Conservation (phyloP, 2,888 invertebrate species). For the Aphidoletes aphidimyza region DNA sequence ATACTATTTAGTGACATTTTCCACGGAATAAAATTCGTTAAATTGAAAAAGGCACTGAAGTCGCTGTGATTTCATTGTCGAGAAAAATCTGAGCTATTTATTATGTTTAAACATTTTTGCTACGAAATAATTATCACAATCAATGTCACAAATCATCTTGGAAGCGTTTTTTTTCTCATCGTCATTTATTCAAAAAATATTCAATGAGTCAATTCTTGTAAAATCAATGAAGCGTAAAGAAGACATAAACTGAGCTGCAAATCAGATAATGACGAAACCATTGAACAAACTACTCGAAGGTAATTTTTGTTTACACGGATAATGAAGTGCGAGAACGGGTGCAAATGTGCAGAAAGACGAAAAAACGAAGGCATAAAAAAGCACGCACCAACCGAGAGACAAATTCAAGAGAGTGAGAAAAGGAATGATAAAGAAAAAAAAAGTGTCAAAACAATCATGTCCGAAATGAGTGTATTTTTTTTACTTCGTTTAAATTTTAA, state of each 20-base stretch:
- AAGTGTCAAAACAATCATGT: slow-evolving; percentile 39
- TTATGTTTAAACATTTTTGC: too few relatives aligned
- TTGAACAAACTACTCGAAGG: slow-evolving; percentile 13
- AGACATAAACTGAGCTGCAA: background rate
- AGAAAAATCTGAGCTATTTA: too few relatives aligned
- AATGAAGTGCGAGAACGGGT: background rate
- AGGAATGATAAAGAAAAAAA: background rate
- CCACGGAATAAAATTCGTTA: too few relatives aligned
- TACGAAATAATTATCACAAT: slow-evolving; percentile 28
- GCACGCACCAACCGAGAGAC: too few relatives aligned
- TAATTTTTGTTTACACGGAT: background rate
- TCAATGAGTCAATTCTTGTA: too few relatives aligned
- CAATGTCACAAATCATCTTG: slow-evolving; percentile 45
- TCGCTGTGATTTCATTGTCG: too few relatives aligned
- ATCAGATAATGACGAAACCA: slow-evolving; percentile 25
- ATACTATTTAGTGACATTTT: too few relatives aligned
- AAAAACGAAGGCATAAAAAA: too few relatives aligned
- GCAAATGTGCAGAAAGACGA: background rate
- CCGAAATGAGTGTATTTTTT: slow-evolving; percentile 19
- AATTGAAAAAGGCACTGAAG: too few relatives aligned
- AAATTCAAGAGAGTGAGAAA: background rate
- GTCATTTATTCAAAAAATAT: too few relatives aligned
- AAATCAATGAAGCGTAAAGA: slow-evolving; percentile 34
- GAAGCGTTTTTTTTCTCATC: too few relatives aligned
- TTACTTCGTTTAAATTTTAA: background rate